Evolutionary conservation across 1,140 invertebrate genomes (phyloP).

Genomic region (Achroia grisella): DNA sequence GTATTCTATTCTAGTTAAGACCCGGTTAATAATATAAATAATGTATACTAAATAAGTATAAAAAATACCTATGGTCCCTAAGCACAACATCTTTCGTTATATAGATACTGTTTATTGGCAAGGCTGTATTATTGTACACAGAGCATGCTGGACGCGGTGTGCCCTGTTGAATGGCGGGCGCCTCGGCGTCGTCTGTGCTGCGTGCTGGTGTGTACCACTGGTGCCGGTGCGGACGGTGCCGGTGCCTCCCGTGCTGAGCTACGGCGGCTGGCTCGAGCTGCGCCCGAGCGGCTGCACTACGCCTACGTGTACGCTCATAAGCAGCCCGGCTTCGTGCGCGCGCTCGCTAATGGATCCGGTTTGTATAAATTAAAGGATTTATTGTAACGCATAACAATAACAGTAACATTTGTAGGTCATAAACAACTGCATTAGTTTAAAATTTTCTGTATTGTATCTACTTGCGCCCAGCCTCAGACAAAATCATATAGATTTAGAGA

Average conservation of each 20-base stretch:
- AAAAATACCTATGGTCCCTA: too few species aligned
- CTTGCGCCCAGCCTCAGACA: too few species aligned
- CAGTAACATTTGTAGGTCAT: too few species aligned
- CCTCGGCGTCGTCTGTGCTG: constrained; percentile 91
- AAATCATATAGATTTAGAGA: too few species aligned
- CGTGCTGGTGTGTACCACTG: constrained; percentile 77
- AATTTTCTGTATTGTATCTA: too few species aligned
- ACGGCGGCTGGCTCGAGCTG: constrained; percentile 77
- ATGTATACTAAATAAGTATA: too few species aligned
- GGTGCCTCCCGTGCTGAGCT: constrained; percentile 58
- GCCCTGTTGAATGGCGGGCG: constrained; percentile 88
- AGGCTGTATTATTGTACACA: constrained; percentile 54
- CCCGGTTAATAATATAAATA: too few species aligned
- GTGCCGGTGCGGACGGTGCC: constrained; percentile 10
- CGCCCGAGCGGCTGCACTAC: constrained; percentile 84
- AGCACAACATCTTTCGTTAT: too few species aligned
- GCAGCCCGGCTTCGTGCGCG: constrained; percentile 87
- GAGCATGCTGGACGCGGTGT: constrained; percentile 87
- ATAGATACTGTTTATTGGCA: too few species aligned
- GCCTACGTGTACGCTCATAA: constrained; percentile 90
- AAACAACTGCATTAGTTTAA: too few species aligned
- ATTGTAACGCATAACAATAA: too few species aligned
- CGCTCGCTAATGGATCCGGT: constrained; percentile 78
- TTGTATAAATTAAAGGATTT: constrained; percentile 3
- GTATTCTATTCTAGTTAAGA: too few species aligned